Conservation (phyloP, 92 coral and sea anemone genomes). For the Nematostella vectensis region DNA sequence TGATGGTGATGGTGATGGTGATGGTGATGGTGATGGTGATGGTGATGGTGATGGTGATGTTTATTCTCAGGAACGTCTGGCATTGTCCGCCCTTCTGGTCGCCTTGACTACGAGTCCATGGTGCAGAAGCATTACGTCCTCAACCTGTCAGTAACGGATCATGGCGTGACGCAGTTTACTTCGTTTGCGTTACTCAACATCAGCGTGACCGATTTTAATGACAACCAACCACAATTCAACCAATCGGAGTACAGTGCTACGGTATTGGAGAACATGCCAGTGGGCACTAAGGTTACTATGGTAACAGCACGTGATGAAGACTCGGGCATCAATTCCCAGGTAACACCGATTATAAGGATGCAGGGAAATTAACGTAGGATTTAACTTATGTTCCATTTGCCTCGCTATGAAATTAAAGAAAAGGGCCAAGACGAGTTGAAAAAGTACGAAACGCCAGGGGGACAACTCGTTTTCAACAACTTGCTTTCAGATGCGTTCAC, state of each 20-base stretch:
- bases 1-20: constrained; percentile 4
- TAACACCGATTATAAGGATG: too few species aligned
- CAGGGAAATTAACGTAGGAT: too few species aligned
- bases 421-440: too few species aligned
- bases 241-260: constrained; percentile 34
- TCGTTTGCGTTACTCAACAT: constrained; percentile 51
- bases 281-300: constrained; percentile 30
- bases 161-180: constrained; percentile 53
- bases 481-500: too few species aligned
- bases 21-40: constrained; percentile 4
- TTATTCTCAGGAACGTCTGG: constrained; percentile 65
- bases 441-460: too few species aligned
- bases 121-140: constrained; percentile 57
- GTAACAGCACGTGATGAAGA: constrained; percentile 66
- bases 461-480: too few species aligned
- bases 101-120: constrained; percentile 80
- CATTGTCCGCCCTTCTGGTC: constrained; percentile 83
- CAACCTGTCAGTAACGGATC: constrained; percentile 77
- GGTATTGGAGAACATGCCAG: constrained; percentile 52
- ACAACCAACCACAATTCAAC: constrained; percentile 71
- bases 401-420: too few species aligned
- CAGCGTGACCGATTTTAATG: constrained; percentile 83
- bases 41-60: neutral
- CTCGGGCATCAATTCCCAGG: constrained; percentile 60
- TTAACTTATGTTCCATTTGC: too few species aligned